Conservation (phyloP, 2,797 vertebrate genomes). For the Microcaecilia unicolor region DNA sequence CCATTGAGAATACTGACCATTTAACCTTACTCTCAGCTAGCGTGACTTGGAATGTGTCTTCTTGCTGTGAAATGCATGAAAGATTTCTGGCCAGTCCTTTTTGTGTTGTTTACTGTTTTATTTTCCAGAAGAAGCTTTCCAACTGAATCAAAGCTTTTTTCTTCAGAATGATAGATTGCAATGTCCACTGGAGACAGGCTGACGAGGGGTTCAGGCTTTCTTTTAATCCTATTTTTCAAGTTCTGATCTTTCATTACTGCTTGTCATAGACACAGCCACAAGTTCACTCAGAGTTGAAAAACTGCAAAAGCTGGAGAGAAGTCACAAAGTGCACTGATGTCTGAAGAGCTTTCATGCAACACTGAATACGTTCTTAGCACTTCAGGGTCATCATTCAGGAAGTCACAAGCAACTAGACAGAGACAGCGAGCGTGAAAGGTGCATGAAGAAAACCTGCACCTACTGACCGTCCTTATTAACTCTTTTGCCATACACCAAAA, state of each 20-base stretch:
- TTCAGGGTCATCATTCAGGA: conserved; percentile 25
- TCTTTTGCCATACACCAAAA: conserved; percentile 37
- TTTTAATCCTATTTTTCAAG: background rate
- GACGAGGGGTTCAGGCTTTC: too few relatives aligned
- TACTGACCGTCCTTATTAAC: conserved; percentile 31
- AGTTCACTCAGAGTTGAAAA: conserved; percentile 1
- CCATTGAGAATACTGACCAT: too few relatives aligned
- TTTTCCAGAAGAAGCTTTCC: too few relatives aligned
- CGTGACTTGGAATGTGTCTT: too few relatives aligned
- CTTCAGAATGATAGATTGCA: too few relatives aligned
- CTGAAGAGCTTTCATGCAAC: conserved; percentile 10
- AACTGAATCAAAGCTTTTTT: too few relatives aligned
- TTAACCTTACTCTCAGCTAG: too few relatives aligned
- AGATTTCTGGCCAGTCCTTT: too few relatives aligned
- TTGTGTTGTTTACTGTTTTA: too few relatives aligned
- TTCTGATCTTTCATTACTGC: background rate
- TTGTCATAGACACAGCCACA: background rate
- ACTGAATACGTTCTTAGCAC: background rate
- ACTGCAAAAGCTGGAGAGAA: conserved; percentile 14
- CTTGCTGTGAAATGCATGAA: too few relatives aligned
- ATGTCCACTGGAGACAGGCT: too few relatives aligned
- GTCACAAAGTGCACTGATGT: background rate
- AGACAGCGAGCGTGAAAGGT: conserved; percentile 17
- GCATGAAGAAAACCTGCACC: conserved; percentile 9
- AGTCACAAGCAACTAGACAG: conserved; percentile 26